These are phyloP conservation scores for Acrocera orbiculus DNA, from an alignment of 2,888 invertebrate species.

Conservation along the genomic window DNA sequence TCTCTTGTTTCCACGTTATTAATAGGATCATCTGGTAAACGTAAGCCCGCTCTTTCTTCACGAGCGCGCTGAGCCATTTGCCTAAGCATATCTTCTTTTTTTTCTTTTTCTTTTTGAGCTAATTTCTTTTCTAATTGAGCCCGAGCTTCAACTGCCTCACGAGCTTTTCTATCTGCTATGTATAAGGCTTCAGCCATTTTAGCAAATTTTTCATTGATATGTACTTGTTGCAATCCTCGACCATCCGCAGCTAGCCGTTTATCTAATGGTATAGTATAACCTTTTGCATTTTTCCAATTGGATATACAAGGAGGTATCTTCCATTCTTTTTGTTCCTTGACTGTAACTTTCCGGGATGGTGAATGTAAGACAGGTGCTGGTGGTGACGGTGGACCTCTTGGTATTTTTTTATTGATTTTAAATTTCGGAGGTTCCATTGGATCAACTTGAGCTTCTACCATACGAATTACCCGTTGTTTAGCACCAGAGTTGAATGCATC, in stretches of 20 bases:
- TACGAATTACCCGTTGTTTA: slow-evolving; percentile 91
- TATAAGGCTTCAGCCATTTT: slow-evolving; percentile 95
- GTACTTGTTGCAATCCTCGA: slow-evolving; percentile 87
- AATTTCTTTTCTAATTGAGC: slow-evolving; percentile 90
- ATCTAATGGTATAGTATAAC: slow-evolving; percentile 93
- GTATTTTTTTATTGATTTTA: slow-evolving; percentile 97
- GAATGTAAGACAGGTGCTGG: slow-evolving; percentile 98
- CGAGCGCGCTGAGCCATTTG: slow-evolving; percentile 88
- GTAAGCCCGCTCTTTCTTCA: slow-evolving; percentile 74
- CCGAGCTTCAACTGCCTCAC: slow-evolving; percentile 93
- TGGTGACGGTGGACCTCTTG: slow-evolving; percentile 94
- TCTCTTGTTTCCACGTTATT: slow-evolving; percentile 46
- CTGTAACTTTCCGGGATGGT: slow-evolving; percentile 91
- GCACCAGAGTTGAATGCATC: slow-evolving; percentile 89
- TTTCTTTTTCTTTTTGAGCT: slow-evolving; percentile 95
- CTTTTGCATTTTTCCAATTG: slow-evolving; percentile 98
- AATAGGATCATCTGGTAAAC: slow-evolving; percentile 28
- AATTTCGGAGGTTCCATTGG: slow-evolving; percentile 99
- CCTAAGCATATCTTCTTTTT: slow-evolving; percentile 87
- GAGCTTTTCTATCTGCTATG: slow-evolving; percentile 91
- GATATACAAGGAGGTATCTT: slow-evolving; percentile 96
- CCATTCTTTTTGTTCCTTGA: slow-evolving; percentile 99
- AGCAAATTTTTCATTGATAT: slow-evolving; percentile 98
- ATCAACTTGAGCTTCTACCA: slow-evolving; percentile 85
- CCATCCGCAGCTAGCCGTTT: slow-evolving; percentile 97